Base-by-base conservation (phyloP, 1,140 invertebrate species). In the Ceratina calcarata region DNA sequence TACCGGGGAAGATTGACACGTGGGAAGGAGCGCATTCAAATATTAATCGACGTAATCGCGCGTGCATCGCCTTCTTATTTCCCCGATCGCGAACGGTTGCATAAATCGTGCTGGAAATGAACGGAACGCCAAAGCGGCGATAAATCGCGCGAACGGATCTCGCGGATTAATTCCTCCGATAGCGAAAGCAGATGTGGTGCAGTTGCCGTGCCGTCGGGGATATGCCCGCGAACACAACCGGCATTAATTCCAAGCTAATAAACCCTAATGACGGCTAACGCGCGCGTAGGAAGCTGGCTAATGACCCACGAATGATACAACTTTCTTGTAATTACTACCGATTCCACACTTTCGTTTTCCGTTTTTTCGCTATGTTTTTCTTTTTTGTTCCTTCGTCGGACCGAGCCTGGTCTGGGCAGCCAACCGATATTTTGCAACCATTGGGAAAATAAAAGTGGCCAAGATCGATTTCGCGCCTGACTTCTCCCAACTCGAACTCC, bases 201-300 rank as follows among this genome's bases (percentile, higher is more conserved):
- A 57, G 62, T 78, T 78, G 37, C 37, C 74, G 57, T 84, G 72
- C 64, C 20, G 64, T 64, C 64, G 13, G 24, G 60, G 71, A 82
- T 84, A 32, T 45, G 49, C 74, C 74, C 66, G 37, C 65, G 49
- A 71, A 60, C 65, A 69, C 45, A 72, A 3, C 68, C 58, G 49
- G 55, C 66, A 73, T 82, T 84, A 84, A 81, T 82, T 78, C 37
- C 70, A 55, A 78, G 58, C 69, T 69, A 68, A 81, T 68, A 78
- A 84, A 82, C 75, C 70, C 74, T 78, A 79, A 84, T 66, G 71
- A 82, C 65, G 66, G 16, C 66, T 61, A 83, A 84, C 49, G 66
- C n/a, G 49, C 49, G 66, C 61, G 66, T 79, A 79, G 66, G 66
- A 67, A 66, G n/a, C 32, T 0, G 16, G 49, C 76, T 82, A 83